Percentiles rank a stretch among this genome's conserved stretches.
Conservation (phyloP, 2,113 vertebrate genomes). For the Oreochromis spilurus region DNA sequence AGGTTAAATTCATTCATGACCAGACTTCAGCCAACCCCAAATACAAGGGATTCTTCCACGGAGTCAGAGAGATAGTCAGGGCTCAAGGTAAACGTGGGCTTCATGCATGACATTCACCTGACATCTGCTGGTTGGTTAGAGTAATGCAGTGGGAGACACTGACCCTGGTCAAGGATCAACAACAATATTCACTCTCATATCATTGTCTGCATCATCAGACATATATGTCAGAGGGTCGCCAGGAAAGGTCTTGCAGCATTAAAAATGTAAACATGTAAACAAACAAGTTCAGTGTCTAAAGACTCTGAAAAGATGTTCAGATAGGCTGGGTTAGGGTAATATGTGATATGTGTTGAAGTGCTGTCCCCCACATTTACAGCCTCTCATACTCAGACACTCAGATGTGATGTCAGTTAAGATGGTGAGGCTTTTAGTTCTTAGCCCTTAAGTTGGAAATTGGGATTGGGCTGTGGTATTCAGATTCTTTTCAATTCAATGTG, state of each 20-base stretch:
- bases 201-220: neutral
- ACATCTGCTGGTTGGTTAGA: conserved; percentile 23
- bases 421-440: neutral
- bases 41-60: conserved; percentile 90
- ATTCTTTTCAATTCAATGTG: neutral
- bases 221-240: neutral
- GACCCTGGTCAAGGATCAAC: neutral
- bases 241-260: neutral
- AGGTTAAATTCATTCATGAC: conserved; percentile 98
- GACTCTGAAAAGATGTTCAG: neutral
- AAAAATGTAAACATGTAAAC: neutral
- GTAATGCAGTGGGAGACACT: neutral
- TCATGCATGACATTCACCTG: neutral
- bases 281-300: neutral
- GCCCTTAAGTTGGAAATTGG: neutral
- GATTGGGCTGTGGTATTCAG: neutral
- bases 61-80: conserved; percentile 86
- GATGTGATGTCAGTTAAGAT: neutral
- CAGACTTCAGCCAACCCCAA: conserved; percentile 88
- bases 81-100: conserved; percentile 74
- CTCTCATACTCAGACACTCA: neutral
- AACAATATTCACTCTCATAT: neutral
- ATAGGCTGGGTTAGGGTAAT: neutral
- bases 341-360: neutral
- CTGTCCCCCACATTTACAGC: neutral